These are phyloP conservation scores for Micromys minutus DNA, from an alignment of 2,113 vertebrate species.

Conservation along the genomic window DNA sequence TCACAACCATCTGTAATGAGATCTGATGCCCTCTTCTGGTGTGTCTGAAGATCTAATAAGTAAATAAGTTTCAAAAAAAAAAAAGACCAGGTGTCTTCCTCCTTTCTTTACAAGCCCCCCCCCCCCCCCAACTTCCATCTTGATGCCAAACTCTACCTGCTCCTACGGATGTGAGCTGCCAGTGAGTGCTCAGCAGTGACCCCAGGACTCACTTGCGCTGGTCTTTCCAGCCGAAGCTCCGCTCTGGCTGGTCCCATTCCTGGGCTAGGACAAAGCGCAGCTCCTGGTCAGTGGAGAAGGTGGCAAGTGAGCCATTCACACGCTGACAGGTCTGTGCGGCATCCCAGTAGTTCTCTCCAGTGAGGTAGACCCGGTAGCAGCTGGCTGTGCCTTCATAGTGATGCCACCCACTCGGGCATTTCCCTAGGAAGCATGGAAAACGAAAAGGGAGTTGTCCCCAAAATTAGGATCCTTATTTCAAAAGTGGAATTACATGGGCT, in stretches of 20 bases:
- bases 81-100: too few species aligned
- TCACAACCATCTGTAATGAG: too few species aligned
- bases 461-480: slow-evolving; percentile 83
- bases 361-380: slow-evolving; percentile 97
- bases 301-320: slow-evolving; percentile 95
- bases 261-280: slow-evolving; percentile 96
- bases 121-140: neutral
- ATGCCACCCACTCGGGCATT: slow-evolving; percentile 97
- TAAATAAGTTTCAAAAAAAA: too few species aligned
- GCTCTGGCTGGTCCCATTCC: slow-evolving; percentile 95
- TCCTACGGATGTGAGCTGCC: neutral
- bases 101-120: neutral
- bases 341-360: slow-evolving; percentile 98
- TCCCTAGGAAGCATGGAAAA: slow-evolving; percentile 93
- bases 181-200: too few species aligned
- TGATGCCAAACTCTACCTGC: neutral
- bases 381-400: slow-evolving; percentile 98
- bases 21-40: too few species aligned
- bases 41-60: too few species aligned
- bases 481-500: neutral
- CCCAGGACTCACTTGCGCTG: slow-evolving; percentile 91
- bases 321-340: slow-evolving; percentile 96
- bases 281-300: slow-evolving; percentile 96
- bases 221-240: slow-evolving; percentile 91
- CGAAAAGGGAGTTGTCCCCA: slow-evolving; percentile 82